Evolutionary conservation across 2,888 invertebrate genomes (phyloP), one percentile per base, ranked within the genome.

Genomic region (Lepetodrilus schrolli): DNA sequence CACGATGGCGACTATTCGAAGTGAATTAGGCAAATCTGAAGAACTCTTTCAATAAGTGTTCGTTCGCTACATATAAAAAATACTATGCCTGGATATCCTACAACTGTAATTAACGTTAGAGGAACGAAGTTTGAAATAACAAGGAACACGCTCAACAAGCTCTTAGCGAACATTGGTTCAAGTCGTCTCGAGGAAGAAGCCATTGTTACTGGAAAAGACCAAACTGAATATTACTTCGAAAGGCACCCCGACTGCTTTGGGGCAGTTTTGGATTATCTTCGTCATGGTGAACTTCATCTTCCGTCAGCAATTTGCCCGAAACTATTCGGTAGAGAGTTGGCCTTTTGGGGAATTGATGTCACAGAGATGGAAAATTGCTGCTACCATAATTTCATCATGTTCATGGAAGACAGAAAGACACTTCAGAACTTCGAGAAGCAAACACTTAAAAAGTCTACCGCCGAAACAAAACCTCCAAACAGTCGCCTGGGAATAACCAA

Each of bases 241-340:
- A 48, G 80, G n/a, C 72, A 80, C 70, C 72, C 72, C 0, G 75
- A 71, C 13, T 66, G 74, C 13, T 82, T 82, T 50, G 75, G 43
- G 3, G 78, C 79, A 5, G 74, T 81, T 13, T 51, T 82, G 43
- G 80, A 81, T 72, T 82, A 76, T 66, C 75, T 75, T 36, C 77
- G 75, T 4, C 96, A 96, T 90, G 95, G 95, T 92, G 96, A 95
- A 91, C 93, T 96, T 86, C 96, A 96, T 91, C 95, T 96, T 86
- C 96, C 96, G 82, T 95, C 95, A 90, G 95, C 96, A 93, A 94
- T 96, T 86, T 94, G 96, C 85, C 96, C 96, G 78, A 96, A 96
- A 78, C 95, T 96, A 79, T 96, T 96, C 92, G 74, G 70, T n/a
- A 70, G 78, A 23, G 82, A 82, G 48, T 51, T 82, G 10, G 66